Base-by-base conservation (phyloP, 2,113 vertebrate species). In the Actenoides lindsayi region DNA sequence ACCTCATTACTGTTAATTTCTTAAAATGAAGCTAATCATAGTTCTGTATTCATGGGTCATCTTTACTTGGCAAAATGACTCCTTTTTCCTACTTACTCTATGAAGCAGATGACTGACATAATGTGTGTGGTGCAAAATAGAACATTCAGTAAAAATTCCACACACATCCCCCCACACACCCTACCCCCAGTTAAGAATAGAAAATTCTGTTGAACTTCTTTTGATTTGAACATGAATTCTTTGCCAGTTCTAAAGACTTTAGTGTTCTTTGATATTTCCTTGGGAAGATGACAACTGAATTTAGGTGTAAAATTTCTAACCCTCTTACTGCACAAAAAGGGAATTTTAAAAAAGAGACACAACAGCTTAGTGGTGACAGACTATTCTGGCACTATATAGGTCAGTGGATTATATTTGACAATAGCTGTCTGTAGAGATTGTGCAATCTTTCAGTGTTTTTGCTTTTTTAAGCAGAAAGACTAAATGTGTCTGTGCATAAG, bases 381-480 rank as follows among this genome's bases (percentile, higher is more conserved):
- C 41, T 93, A 62, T 73, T 76, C n/a, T 81, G 51, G 9, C 15
- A 39, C 16, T 78, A 15, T 89, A 8, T 86, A 91, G 51, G 68
- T 92, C 93, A 89, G 39, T 83, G 85, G 60, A 81, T 94, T 79
- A 25, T 71, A 78, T 60, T n/a, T 94, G 69, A 78, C 83, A 91
- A 67, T 56, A 53, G 6, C 21, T 21, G 18, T 60, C 64, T 73
- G 23, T 16, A 63, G 28, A 77, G 8, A 48, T 9, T 46, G 17
- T 63, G 53, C 30, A 70, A 11, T 68, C 25, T 56, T 23, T 65
- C 35, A 4, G 15, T 31, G 11, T 3, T 76, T 93, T 71, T 71
- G 42, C 62, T 42, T 4, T 73, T 85, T 69, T 79, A 86, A 86
- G 11, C 27, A 73, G 65, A 78, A 79, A 73, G n/a, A 42, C 17